These are phyloP conservation scores for Streblospio benedicti DNA, from an alignment of 1,140 invertebrate species.

Conservation along the genomic window DNA sequence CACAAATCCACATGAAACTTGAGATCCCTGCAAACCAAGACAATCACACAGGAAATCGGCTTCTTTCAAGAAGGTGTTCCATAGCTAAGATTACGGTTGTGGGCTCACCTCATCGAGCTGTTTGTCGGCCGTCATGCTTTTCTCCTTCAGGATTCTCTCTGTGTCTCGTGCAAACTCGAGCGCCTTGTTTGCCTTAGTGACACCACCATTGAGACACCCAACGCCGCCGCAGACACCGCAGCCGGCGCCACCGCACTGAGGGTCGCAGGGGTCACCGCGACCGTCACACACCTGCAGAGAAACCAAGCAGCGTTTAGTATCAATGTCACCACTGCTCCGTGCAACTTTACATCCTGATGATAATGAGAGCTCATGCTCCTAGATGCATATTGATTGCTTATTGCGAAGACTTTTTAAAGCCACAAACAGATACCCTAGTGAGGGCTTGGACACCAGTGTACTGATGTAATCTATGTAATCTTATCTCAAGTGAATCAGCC, in stretches of 20 bases:
- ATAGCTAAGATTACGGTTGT: too few species aligned
- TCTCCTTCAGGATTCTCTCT: slow-evolving; percentile 65
- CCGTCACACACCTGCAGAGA: slow-evolving; percentile 71
- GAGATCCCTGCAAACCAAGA: too few species aligned
- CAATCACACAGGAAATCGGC: too few species aligned
- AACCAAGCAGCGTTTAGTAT: neutral
- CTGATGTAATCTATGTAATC: too few species aligned
- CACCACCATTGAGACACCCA: slow-evolving; percentile 78
- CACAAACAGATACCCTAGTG: neutral
- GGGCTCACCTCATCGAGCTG: slow-evolving; percentile 48
- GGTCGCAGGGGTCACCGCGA: slow-evolving; percentile 72
- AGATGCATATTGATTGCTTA: neutral
- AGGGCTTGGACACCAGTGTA: neutral
- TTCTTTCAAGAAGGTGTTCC: too few species aligned
- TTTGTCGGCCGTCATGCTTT: slow-evolving; percentile 67
- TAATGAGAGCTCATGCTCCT: neutral
- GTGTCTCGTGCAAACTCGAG: slow-evolving; percentile 75
- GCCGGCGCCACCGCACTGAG: slow-evolving; percentile 84
- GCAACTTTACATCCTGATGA: neutral
- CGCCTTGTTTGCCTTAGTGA: slow-evolving; percentile 75
- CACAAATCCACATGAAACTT: too few species aligned
- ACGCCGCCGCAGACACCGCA: slow-evolving; percentile 74
- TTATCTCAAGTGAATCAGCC: too few species aligned
- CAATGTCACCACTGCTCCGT: too few species aligned
- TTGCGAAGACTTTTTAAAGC: neutral